Conservation (phyloP, 2,888 invertebrate species). For the Chalcis sispes region DNA sequence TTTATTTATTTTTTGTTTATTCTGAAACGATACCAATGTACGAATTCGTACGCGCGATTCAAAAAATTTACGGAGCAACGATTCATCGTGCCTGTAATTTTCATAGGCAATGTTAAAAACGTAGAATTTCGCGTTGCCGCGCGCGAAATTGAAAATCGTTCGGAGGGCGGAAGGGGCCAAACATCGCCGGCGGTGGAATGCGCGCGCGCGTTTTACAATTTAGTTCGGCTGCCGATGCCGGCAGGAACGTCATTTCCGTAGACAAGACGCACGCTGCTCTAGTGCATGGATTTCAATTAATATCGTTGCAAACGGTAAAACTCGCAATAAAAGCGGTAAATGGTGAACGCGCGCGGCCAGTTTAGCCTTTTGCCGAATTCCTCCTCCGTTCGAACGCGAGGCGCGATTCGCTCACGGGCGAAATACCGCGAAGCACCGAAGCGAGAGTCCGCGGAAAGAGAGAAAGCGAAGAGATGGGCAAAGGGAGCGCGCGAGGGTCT, state of each 20-base stretch:
- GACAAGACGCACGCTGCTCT: constrained; percentile 47
- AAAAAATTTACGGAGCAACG: not conserved
- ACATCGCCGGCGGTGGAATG: not conserved
- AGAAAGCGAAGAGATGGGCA: not conserved
- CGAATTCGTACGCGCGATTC: too few species aligned
- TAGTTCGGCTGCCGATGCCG: constrained; percentile 1
- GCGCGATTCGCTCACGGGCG: constrained; percentile 57
- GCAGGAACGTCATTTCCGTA: constrained; percentile 42
- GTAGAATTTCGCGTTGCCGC: not conserved
- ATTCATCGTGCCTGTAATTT: constrained; percentile 8
- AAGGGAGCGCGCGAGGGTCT: constrained; percentile 3
- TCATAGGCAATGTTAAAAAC: constrained; percentile 13
- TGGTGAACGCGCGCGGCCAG: constrained; percentile 51
- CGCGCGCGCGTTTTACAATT: constrained; percentile 22
- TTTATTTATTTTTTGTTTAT: too few species aligned
- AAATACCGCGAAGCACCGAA: constrained; percentile 40
- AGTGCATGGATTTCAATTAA: constrained; percentile 61
- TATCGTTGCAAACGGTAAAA: constrained; percentile 60
- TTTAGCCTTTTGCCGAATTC: constrained; percentile 60
- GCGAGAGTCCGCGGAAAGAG: constrained; percentile 4
- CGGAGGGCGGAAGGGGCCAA: not conserved
- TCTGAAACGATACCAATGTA: too few species aligned
- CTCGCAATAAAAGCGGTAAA: constrained; percentile 62
- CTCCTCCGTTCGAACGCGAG: constrained; percentile 57
- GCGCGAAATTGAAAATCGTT: constrained; percentile 24